Base-by-base conservation (phyloP, 2,797 vertebrate species). In the Mallotus villosus region DNA sequence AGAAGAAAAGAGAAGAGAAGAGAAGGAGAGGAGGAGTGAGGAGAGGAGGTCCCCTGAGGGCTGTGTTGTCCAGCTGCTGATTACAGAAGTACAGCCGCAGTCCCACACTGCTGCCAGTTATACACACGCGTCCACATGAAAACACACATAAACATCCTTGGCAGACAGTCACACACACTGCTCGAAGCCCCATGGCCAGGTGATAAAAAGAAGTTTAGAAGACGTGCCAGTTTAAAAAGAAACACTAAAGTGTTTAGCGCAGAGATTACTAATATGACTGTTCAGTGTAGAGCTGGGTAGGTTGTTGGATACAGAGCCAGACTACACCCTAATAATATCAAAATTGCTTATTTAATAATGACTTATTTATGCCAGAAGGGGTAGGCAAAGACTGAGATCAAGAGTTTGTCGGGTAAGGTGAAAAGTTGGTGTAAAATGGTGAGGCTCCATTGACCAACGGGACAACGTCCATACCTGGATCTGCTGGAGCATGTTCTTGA, bases 401-500 rank as follows among this genome's bases (percentile, higher is more conserved):
- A 41, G 8, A 41, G 8, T 41, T 41, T 41, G 37, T 41, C 9
- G 2, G 17, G 51, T n/a, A 3, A 55, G 51, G 51, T 4, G 4
- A n/a, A n/a, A n/a, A 19, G 16, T n/a, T 55, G 51, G 9, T 17
- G 19, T 17, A 1, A n/a, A n/a, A 6, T 7, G 51, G 51, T 55
- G 51, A 17, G 51, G 7, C 4, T 1, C 8, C 19, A 7, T n/a
- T n/a, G 3, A 55, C 19, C 19, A 8, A 55, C 51, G 17, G 16
- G 14, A 51, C 49, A 8, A 8, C 32, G 11, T 12, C 41, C 41
- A 3, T 90, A 99, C 97, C 96, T 99, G 97, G 78, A 99, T 96
- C 90, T 98, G 96, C 87, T 99, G 97, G n/a, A 98, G 91, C 84
- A 98, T 92, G 87, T 95, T 97, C 92, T 97, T 99, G 71, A 99